These are phyloP conservation scores for Enteromius paludinosus DNA, from an alignment of 2,797 vertebrate species.

Conservation along the genomic window DNA sequence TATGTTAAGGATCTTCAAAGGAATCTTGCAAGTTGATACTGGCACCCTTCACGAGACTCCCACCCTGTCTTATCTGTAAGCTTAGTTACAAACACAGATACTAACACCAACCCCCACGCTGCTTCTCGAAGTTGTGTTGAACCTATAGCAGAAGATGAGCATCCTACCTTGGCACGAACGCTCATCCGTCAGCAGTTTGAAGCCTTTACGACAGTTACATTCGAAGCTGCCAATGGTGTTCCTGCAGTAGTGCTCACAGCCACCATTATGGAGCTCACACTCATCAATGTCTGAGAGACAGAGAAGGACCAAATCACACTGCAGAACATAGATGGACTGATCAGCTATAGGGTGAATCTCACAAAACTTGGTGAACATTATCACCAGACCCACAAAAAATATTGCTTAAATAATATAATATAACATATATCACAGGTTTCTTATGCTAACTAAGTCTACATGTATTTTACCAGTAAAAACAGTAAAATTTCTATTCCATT, in stretches of 20 bases:
- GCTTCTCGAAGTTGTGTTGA: background rate
- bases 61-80: constrained; percentile 56
- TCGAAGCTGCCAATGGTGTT: constrained; percentile 98
- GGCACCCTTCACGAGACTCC: constrained; percentile 47
- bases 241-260: constrained; percentile 95
- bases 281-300: constrained; percentile 91
- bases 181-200: constrained; percentile 96
- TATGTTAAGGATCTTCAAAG: constrained; percentile 66
- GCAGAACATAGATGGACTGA: constrained; percentile 12
- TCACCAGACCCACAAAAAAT: background rate
- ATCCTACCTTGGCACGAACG: constrained; percentile 94
- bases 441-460: background rate
- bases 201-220: constrained; percentile 96
- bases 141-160: background rate
- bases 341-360: constrained; percentile 10
- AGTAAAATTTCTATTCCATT: no score
- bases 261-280: constrained; percentile 89
- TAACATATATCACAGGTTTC: background rate
- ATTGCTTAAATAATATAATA: background rate
- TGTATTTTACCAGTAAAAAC: no score
- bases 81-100: constrained; percentile 25
- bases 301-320: constrained; percentile 45
- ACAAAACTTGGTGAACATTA: background rate
- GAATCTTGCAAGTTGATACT: constrained; percentile 65
- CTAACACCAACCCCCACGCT: constrained; percentile 29